phyloP scores from a whole-genome alignment of 2,797 vertebrate species.

The Clarias platycephalus region DNA sequence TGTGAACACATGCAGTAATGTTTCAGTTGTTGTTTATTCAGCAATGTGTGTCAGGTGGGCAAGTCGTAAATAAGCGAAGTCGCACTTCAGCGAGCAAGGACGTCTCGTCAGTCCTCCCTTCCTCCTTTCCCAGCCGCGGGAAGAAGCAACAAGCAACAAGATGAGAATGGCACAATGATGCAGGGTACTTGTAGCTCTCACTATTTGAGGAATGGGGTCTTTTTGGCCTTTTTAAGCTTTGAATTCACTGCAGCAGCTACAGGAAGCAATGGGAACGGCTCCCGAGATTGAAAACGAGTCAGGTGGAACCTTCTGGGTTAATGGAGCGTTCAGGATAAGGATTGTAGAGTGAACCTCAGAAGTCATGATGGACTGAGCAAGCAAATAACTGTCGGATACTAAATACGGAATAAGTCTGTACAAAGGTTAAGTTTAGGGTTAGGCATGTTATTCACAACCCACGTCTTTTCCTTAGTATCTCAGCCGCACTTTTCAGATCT shows the following conservation, averaged over 20 bases:
- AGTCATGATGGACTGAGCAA: neutral
- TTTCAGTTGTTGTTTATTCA: constrained; percentile 7
- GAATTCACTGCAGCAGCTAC: neutral
- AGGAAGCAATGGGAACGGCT: neutral
- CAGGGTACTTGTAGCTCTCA: neutral
- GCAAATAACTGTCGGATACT: neutral
- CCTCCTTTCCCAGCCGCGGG: neutral
- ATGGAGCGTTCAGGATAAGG: neutral
- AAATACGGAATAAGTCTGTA: neutral
- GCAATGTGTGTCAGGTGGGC: neutral
- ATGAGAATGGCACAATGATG: neutral
- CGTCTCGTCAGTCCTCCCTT: neutral
- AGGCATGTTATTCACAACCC: neutral
- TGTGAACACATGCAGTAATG: neutral
- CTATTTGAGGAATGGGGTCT: no score
- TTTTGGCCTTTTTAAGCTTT: neutral
- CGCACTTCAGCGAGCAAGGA: neutral
- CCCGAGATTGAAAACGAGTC: neutral
- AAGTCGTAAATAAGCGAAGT: constrained; percentile 15
- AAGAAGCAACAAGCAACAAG: neutral
- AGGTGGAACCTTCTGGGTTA: neutral
- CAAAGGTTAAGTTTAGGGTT: neutral
- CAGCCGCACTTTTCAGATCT: neutral
- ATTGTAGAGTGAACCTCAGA: neutral
- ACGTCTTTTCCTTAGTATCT: neutral